These are phyloP conservation scores for Connochaetes taurinus DNA, from an alignment of 2,113 vertebrate genomes.

Conservation along the genomic window DNA sequence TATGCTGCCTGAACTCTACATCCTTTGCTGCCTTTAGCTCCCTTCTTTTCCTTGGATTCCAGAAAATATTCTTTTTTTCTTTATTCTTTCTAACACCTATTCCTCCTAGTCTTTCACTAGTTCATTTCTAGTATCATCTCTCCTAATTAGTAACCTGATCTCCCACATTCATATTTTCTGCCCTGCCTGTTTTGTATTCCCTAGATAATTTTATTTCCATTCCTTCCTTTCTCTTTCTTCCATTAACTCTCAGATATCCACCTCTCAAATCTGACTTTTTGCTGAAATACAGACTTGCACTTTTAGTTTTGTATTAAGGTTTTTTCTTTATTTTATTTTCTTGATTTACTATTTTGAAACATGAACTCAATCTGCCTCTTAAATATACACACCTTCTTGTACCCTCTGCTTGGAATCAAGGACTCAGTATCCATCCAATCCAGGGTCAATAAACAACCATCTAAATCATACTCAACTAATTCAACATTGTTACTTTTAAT, in stretches of 20 bases:
- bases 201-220: not conserved
- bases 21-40: not conserved
- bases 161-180: not conserved
- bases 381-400: not conserved
- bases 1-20: not conserved
- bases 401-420: not conserved
- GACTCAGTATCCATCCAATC: not conserved
- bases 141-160: not conserved
- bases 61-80: not conserved
- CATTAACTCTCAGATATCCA: not conserved
- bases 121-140: not conserved
- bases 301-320: not conserved
- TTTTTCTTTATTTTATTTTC: not conserved
- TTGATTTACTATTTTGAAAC: not conserved
- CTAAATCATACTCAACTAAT: not conserved
- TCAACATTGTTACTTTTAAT: not conserved
- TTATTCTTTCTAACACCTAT: not conserved
- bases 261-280: not conserved
- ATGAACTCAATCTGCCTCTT: not conserved
- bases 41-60: not conserved
- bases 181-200: not conserved
- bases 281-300: not conserved
- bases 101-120: not conserved
- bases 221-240: not conserved
- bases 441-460: not conserved